Conservation (phyloP, 2,888 invertebrate species). For the Scaptomyza flava region DNA sequence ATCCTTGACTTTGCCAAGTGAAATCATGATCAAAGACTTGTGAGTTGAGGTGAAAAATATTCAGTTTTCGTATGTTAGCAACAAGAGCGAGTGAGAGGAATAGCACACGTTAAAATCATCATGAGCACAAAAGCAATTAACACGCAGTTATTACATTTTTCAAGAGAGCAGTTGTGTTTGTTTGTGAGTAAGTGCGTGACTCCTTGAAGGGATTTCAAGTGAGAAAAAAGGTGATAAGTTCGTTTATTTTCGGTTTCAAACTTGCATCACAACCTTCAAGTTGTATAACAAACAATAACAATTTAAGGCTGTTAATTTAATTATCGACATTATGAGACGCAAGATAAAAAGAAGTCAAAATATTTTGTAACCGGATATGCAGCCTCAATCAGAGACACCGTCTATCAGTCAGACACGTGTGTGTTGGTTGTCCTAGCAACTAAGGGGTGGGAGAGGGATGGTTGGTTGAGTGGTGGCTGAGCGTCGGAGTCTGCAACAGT, state of each 20-base stretch:
- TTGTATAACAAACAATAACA: conserved; percentile 4
- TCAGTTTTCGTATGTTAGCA: no score
- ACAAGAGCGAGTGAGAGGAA: no score
- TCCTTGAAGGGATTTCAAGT: neutral
- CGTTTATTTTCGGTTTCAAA: no score
- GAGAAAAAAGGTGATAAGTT: no score
- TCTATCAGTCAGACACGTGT: conserved; percentile 58
- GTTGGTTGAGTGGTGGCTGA: neutral
- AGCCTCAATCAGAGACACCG: conserved; percentile 56
- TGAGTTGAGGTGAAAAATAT: no score
- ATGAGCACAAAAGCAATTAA: neutral
- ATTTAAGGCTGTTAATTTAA: conserved; percentile 68
- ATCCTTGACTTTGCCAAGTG: neutral
- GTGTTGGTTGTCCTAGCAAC: conserved; percentile 48
- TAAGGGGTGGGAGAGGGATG: conserved; percentile 30
- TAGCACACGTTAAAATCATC: no score
- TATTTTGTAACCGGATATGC: conserved; percentile 80
- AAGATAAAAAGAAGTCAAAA: conserved; percentile 76
- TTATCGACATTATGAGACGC: conserved; percentile 46
- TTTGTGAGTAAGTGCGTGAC: neutral
- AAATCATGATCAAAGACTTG: neutral
- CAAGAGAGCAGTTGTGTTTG: neutral
- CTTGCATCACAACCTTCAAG: neutral
- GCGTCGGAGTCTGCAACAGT: conserved; percentile 57
- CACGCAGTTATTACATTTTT: neutral